phyloP scores from a whole-genome alignment of 2,888 invertebrate species.

The Drosophila hawaiiensis region DNA sequence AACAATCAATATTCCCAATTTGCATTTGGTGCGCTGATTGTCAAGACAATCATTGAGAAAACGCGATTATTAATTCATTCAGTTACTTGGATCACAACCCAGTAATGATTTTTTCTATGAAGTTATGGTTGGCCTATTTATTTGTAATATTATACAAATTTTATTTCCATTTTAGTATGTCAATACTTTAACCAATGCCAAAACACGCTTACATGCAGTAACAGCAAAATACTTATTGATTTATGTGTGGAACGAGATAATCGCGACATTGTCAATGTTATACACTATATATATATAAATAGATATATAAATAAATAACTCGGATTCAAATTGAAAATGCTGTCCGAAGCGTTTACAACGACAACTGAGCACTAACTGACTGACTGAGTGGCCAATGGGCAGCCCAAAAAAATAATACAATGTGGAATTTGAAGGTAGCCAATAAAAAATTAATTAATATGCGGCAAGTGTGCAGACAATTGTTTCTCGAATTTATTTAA shows the following conservation, averaged over 20 bases:
- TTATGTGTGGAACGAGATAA: slow-evolving; percentile 52
- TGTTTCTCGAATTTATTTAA: slow-evolving; percentile 50
- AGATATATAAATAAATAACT: slow-evolving; percentile 24
- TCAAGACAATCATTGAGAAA: not conserved
- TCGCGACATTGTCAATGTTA: slow-evolving; percentile 57
- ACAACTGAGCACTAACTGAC: slow-evolving; percentile 48
- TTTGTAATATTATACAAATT: not conserved
- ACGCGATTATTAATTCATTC: not conserved
- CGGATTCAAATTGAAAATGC: slow-evolving; percentile 39
- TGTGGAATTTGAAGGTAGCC: slow-evolving; percentile 49
- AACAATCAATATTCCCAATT: not conserved
- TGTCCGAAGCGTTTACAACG: slow-evolving; percentile 35
- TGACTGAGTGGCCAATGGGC: slow-evolving; percentile 13
- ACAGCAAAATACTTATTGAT: slow-evolving; percentile 48
- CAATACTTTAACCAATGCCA: not conserved
- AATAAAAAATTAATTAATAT: slow-evolving; percentile 66
- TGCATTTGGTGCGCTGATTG: not conserved
- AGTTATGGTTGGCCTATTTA: not conserved
- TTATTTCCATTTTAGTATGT: not conserved
- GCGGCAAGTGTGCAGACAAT: slow-evolving; percentile 51
- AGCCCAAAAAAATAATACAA: slow-evolving; percentile 22
- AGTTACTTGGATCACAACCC: not conserved
- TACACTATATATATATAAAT: slow-evolving; percentile 11
- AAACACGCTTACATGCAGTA: slow-evolving; percentile 62
- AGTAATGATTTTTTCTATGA: not conserved